phyloP scores from a whole-genome alignment of 2,888 invertebrate species.

The Chalcis sispes region DNA sequence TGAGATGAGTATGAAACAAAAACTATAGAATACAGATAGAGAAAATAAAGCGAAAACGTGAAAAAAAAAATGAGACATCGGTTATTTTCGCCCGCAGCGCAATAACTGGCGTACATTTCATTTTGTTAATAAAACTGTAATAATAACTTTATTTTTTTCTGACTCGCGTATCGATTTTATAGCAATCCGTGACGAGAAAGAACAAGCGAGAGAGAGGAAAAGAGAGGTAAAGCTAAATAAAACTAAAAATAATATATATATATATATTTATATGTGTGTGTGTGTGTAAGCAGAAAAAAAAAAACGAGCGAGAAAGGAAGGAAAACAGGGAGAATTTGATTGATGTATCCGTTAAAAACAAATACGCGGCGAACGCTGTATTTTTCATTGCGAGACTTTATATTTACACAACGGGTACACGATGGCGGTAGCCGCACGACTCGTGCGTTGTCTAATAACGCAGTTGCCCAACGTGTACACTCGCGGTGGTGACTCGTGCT shows the following conservation, averaged over 20 bases:
- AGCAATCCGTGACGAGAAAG: neutral
- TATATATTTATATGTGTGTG: neutral
- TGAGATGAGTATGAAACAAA: no score
- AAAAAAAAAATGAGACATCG: conserved; percentile 14
- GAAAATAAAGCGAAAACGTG: no score
- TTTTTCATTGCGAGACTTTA: conserved; percentile 26
- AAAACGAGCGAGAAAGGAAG: neutral
- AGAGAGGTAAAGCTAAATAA: neutral
- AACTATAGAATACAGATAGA: no score
- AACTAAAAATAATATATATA: neutral
- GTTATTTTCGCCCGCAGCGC: conserved; percentile 7
- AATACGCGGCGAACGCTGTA: conserved; percentile 30
- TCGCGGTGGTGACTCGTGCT: neutral
- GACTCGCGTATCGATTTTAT: conserved; percentile 10
- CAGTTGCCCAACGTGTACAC: neutral
- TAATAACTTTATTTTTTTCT: neutral
- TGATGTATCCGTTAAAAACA: conserved; percentile 38
- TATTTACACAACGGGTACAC: conserved; percentile 33
- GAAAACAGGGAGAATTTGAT: conserved; percentile 34
- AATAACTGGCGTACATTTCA: neutral
- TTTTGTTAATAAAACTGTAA: conserved; percentile 42
- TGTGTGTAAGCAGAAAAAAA: neutral
- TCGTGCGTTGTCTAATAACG: conserved; percentile 36
- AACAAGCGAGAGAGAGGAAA: neutral
- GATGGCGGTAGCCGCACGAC: no score